Evolutionary conservation across 2,113 vertebrate species (phyloP).

Genomic region (Sylvietta virens): DNA sequence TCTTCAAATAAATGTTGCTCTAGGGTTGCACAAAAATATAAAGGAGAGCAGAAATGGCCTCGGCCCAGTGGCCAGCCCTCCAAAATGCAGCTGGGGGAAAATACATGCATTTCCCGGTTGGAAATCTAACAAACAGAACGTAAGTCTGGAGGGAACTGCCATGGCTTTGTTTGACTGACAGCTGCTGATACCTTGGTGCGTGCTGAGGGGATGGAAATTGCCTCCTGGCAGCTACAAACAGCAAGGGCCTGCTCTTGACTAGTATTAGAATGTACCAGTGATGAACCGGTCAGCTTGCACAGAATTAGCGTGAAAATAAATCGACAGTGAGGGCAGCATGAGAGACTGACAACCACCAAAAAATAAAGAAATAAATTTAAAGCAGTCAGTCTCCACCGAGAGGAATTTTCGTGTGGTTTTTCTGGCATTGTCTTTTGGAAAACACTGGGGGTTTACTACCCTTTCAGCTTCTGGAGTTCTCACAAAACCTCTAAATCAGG

Average conservation of each 20-base stretch:
- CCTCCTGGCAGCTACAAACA: background rate
- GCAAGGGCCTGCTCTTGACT: background rate
- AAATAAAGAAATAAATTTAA: background rate
- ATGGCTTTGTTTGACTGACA: background rate
- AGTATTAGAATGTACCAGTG: background rate
- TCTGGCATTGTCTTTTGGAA: slow-evolving; percentile 40
- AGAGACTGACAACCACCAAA: background rate
- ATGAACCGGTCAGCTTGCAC: background rate
- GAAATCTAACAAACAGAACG: background rate
- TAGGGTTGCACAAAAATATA: background rate
- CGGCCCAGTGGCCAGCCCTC: background rate
- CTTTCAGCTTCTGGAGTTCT: slow-evolving; percentile 57
- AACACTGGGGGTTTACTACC: slow-evolving; percentile 27
- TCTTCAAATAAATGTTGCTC: background rate
- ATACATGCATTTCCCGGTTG: background rate
- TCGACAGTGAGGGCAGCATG: background rate
- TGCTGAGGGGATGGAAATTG: background rate
- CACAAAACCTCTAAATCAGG: slow-evolving; percentile 58
- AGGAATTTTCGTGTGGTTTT: slow-evolving; percentile 46
- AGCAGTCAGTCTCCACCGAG: background rate
- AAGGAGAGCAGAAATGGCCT: background rate
- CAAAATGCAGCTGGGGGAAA: background rate
- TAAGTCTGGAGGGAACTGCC: background rate
- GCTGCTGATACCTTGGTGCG: background rate
- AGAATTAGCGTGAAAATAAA: background rate